A percentile compares a stretch with the other conserved stretches of the same genome.
Evolutionary conservation across 2,888 invertebrate species (phyloP).

Genomic region (Nudaria mundana): DNA sequence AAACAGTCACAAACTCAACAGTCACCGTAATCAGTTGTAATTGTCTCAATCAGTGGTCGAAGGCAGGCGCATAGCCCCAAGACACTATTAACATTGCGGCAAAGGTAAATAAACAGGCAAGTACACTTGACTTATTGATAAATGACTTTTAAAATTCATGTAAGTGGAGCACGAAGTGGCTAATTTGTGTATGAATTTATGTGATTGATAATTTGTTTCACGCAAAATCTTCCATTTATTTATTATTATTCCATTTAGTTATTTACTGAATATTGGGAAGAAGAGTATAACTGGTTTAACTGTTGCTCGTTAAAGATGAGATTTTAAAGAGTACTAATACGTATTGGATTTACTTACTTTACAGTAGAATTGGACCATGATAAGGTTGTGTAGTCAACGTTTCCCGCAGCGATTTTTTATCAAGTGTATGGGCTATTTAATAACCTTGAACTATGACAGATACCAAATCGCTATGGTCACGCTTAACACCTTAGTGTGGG

Average conservation of each 20-base stretch:
- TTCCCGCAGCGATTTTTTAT: too few species aligned
- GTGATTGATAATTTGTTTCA: slow-evolving; percentile 6
- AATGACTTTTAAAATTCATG: slow-evolving; percentile 18
- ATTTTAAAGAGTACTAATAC: too few species aligned
- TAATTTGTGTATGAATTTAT: slow-evolving; percentile 19
- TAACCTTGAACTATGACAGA: slow-evolving; percentile 66
- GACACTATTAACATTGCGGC: slow-evolving; percentile 64
- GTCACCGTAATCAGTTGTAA: slow-evolving; percentile 69
- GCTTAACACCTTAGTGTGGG: slow-evolving; percentile 54
- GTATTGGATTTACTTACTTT: too few species aligned
- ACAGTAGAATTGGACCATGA: too few species aligned
- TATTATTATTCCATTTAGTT: too few species aligned
- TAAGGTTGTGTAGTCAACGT: too few species aligned
- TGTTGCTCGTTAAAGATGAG: too few species aligned
- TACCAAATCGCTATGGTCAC: slow-evolving; percentile 58
- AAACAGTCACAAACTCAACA: slow-evolving; percentile 38
- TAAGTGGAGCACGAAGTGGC: slow-evolving; percentile 14
- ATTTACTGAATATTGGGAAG: too few species aligned
- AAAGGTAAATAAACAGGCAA: slow-evolving; percentile 38
- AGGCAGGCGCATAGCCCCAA: slow-evolving; percentile 44
- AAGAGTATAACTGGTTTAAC: too few species aligned
- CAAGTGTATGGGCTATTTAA: slow-evolving; percentile 39
- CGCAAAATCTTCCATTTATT: too few species aligned
- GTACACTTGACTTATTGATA: slow-evolving; percentile 30
- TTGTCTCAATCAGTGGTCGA: slow-evolving; percentile 58